phyloP scores from a whole-genome alignment of 2,888 invertebrate genomes.

The Branchipolynoe longqiensis region DNA sequence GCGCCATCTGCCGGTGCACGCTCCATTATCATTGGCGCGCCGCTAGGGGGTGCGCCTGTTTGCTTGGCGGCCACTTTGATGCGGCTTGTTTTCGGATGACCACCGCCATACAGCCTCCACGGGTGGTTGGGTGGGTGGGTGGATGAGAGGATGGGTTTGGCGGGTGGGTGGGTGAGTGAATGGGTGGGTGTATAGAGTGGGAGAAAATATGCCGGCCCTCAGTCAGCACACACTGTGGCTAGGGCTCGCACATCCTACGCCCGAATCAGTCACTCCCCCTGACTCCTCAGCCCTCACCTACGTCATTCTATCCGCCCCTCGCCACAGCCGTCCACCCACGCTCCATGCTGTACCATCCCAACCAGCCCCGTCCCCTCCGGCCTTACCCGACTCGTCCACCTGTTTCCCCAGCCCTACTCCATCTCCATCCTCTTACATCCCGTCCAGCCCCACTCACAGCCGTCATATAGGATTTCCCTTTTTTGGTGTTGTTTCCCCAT shows the following conservation, averaged over 20 bases:
- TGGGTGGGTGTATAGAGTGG: too few species aligned
- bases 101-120: slow-evolving; percentile 1
- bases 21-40: slow-evolving; percentile 39
- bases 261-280: too few species aligned
- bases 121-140: too few species aligned
- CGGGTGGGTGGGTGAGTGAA: too few species aligned
- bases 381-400: background rate
- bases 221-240: slow-evolving; percentile 26
- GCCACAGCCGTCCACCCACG: too few species aligned
- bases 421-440: background rate
- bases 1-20: slow-evolving; percentile 20
- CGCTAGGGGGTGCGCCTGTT: background rate
- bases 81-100: slow-evolving; percentile 47
- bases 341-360: too few species aligned
- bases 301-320: too few species aligned
- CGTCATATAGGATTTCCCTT: too few species aligned
- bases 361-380: background rate
- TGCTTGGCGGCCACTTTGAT: slow-evolving; percentile 16
- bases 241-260: too few species aligned
- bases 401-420: background rate
- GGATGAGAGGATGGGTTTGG: too few species aligned
- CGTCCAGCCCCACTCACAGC: background rate
- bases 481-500: too few species aligned
- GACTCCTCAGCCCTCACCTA: too few species aligned
- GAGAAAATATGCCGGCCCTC: slow-evolving; percentile 12